Percentiles rank a stretch among this genome's conserved stretches.
These are phyloP conservation scores for Bombus terrestris DNA, from an alignment of 1,140 invertebrate species.

Conservation along the genomic window DNA sequence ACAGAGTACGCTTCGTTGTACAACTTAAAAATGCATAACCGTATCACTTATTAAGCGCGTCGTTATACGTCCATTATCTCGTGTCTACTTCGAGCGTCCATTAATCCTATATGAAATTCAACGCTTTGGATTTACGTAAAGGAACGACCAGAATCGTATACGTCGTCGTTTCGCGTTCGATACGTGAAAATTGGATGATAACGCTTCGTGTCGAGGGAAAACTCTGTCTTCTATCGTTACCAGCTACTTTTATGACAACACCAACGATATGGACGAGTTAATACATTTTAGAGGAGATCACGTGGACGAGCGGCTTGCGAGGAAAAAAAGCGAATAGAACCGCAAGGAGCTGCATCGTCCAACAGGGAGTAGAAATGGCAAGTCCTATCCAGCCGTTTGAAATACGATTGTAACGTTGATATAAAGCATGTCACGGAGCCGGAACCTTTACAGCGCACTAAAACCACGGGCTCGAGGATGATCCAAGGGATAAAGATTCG, in stretches of 20 bases:
- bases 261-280: background rate
- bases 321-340: constrained; percentile 8
- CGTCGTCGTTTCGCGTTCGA: background rate
- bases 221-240: background rate
- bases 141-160: too few species aligned
- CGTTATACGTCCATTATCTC: background rate
- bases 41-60: constrained; percentile 4
- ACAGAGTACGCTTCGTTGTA: background rate
- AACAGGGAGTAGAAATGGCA: constrained; percentile 24
- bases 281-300: background rate
- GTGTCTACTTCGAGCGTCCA: background rate
- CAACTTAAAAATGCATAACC: background rate
- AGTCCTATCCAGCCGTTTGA: constrained; percentile 61
- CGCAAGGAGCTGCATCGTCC: constrained; percentile 29
- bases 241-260: background rate
- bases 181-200: background rate
- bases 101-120: background rate
- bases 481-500: constrained; percentile 51
- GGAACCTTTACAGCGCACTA: constrained; percentile 65
- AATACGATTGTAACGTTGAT: constrained; percentile 69
- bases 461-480: constrained; percentile 62
- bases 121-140: background rate
- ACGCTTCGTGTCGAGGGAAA: too few species aligned
- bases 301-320: too few species aligned
- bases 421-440: constrained; percentile 59